Conservation (phyloP, 1,140 invertebrate genomes). For the Acyrthosiphon pisum region DNA sequence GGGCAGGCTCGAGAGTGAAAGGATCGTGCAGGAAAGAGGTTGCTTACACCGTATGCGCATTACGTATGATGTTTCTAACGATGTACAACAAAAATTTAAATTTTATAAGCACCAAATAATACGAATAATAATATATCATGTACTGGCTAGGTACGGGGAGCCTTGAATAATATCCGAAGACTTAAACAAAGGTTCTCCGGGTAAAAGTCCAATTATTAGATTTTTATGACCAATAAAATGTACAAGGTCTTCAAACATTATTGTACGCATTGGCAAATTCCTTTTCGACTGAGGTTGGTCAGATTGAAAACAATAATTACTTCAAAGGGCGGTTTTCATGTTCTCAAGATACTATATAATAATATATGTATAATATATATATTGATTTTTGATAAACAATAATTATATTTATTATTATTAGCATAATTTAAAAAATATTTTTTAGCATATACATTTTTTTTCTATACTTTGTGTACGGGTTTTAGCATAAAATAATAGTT, state of each 20-base stretch:
- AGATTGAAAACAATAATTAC: not conserved
- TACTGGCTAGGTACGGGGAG: not conserved
- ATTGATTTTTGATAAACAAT: not conserved
- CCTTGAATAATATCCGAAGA: not conserved
- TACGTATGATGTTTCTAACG: not conserved
- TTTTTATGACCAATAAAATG: conserved; percentile 13
- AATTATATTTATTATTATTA: not conserved
- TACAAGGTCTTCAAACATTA: conserved; percentile 3
- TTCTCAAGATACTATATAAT: not conserved
- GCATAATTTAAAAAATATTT: not conserved
- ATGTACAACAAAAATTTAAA: not conserved
- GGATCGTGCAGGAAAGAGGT: not conserved
- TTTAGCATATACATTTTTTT: not conserved
- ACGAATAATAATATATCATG: not conserved
- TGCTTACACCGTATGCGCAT: not conserved
- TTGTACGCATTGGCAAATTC: not conserved
- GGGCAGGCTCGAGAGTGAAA: not conserved
- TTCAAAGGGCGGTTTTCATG: not conserved
- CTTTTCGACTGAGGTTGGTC: not conserved
- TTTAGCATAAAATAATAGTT: not conserved
- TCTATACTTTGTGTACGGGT: not conserved
- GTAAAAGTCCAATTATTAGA: not conserved
- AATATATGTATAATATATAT: not conserved
- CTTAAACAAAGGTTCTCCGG: not conserved
- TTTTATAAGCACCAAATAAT: not conserved